These are phyloP conservation scores for Candoia aspera DNA, from an alignment of 2,113 vertebrate genomes.

Conservation along the genomic window DNA sequence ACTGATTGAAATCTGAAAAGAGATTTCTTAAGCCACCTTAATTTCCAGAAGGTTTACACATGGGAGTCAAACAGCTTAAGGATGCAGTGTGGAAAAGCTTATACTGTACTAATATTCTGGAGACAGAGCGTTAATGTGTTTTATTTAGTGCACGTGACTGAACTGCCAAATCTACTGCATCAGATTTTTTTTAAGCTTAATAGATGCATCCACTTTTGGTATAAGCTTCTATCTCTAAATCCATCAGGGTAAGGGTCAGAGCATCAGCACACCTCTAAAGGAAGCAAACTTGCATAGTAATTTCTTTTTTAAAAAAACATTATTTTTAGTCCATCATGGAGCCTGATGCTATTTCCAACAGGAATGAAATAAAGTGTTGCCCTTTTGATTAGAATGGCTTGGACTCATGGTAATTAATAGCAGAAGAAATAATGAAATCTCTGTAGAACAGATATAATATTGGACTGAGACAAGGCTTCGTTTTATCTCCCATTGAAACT, in stretches of 20 bases:
- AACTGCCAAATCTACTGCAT: neutral
- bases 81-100: neutral
- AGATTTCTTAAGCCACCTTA: neutral
- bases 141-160: neutral
- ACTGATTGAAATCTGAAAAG: neutral
- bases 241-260: neutral
- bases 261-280: neutral
- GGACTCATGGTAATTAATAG: neutral
- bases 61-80: neutral
- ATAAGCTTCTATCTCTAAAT: neutral
- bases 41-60: neutral
- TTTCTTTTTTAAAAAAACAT: neutral
- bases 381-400: neutral
- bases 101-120: neutral
- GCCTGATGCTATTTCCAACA: neutral
- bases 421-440: neutral
- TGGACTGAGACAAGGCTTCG: conserved; percentile 8
- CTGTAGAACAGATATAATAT: conserved; percentile 4
- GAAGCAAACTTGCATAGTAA: neutral
- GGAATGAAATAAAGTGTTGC: neutral
- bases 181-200: neutral
- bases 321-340: neutral
- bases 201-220: neutral
- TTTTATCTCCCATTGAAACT: neutral
- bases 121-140: neutral